Base-by-base conservation (phyloP, 2,113 vertebrate species). In the Opisthocomus hoazin region DNA sequence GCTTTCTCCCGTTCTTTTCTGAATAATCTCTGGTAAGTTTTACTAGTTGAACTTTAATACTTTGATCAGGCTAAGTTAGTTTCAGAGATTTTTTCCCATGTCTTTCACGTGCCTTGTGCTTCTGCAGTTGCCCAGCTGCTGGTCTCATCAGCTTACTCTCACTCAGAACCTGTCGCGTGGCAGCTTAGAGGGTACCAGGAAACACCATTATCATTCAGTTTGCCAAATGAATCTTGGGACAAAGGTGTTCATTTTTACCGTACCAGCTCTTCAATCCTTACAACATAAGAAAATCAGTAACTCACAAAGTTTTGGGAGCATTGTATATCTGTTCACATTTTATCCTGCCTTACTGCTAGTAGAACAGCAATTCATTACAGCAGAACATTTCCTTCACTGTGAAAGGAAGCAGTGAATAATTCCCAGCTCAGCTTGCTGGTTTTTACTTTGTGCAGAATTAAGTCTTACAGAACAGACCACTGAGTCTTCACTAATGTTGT, bases 81-180 rank as follows among this genome's bases (percentile, higher is more conserved):
- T 9, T 8, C 50, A 65, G 66, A 61, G 9, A 6, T 15, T 37
- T 88, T 70, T 66, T 37, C 9, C 46, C 19, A 3, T 37, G 41
- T 57, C 24, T 58, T 88, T 54, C 64, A 24, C 14, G 6, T 61
- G 57, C 37, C 5, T 60, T 65, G 15, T 74, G 14, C 54, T 80
- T 89, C 41, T 80, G 30, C 5, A 4, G 1, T 58, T 65, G 30
- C 37, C 4, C 21, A 56, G 30, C 9, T 66, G 39, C 45, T 41
- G n/a, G 22, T 63, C 19, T 53, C 48, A n/a, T 6, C 43, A 23
- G 10, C 5, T 43, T 53, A 14, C 5, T 64, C 26, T 58, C 29
- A 17, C 26, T 53, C 26, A 66, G 48, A 88, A 46, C 8, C 8
- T 27, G 22, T 13, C 57, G 11, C 0, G 0, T 17, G 73, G 29